Evolutionary conservation across 2,113 vertebrate species (phyloP).

Genomic region (Urocolius indicus): DNA sequence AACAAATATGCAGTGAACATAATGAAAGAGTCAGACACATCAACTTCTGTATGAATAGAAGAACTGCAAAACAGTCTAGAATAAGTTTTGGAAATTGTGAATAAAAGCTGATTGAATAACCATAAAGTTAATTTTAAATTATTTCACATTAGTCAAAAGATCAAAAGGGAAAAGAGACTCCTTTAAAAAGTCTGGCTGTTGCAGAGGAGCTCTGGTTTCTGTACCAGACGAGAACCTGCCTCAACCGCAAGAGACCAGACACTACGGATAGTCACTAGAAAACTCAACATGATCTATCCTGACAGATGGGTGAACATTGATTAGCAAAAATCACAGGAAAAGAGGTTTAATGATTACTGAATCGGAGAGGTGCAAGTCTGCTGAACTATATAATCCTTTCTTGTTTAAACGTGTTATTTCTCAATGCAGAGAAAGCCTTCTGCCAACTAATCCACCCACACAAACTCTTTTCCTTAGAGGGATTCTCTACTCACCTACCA

Average conservation of each 20-base stretch:
- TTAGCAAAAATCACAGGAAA: not conserved
- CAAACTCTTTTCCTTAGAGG: slow-evolving; percentile 3
- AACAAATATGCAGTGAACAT: not conserved
- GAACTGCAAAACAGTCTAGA: not conserved
- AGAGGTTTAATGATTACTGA: not conserved
- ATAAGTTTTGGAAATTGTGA: not conserved
- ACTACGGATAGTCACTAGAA: not conserved
- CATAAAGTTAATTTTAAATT: not conserved
- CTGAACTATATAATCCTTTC: not conserved
- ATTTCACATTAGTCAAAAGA: not conserved
- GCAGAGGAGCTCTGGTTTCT: not conserved
- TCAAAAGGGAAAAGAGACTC: not conserved
- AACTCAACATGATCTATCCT: not conserved
- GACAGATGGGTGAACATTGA: not conserved
- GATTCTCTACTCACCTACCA: not conserved
- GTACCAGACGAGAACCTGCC: not conserved
- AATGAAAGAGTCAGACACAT: not conserved
- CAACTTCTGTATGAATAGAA: not conserved
- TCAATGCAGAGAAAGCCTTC: not conserved
- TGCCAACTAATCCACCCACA: not conserved
- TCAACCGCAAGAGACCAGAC: fast-evolving
- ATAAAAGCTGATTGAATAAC: not conserved
- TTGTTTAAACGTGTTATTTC: not conserved
- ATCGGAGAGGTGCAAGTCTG: not conserved
- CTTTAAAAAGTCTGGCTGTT: not conserved